phyloP scores from a whole-genome alignment of 2,888 invertebrate genomes.

The Dasysyrphus albostriatus region DNA sequence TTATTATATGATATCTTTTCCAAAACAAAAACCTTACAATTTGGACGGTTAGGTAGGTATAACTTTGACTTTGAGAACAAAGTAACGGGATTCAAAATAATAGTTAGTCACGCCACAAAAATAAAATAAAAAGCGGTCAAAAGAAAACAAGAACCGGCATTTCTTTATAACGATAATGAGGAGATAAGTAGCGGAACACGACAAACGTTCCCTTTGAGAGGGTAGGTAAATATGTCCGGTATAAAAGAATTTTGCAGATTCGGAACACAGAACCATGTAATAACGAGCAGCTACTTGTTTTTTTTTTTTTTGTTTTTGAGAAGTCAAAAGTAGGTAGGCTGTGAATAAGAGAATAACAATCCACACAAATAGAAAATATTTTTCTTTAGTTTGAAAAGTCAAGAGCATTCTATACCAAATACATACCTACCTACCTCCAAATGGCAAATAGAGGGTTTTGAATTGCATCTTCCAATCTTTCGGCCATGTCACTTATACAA shows the following conservation, averaged over 20 bases:
- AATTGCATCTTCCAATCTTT: not conserved
- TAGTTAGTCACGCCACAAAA: constrained; percentile 3
- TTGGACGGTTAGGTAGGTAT: not conserved
- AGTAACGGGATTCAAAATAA: not conserved
- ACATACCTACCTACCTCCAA: not conserved
- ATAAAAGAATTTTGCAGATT: not conserved
- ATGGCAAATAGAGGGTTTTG: not conserved
- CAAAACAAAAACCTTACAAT: not conserved
- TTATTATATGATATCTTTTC: not conserved
- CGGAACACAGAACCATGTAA: not conserved
- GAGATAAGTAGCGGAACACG: not conserved
- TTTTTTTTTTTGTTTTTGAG: not conserved
- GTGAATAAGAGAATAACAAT: not conserved
- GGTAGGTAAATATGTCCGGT: not conserved
- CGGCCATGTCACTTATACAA: not conserved
- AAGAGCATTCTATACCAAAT: not conserved
- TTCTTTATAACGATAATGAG: not conserved
- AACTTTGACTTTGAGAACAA: not conserved
- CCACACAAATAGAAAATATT: not conserved
- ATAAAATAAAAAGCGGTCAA: not conserved
- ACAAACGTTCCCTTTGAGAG: not conserved
- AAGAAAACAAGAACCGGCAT: constrained; percentile 21
- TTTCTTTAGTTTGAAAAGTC: not conserved
- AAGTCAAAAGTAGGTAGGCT: too few species aligned
- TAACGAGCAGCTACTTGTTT: not conserved